phyloP scores from a whole-genome alignment of 2,888 invertebrate genomes.

The Hyles lineata region DNA sequence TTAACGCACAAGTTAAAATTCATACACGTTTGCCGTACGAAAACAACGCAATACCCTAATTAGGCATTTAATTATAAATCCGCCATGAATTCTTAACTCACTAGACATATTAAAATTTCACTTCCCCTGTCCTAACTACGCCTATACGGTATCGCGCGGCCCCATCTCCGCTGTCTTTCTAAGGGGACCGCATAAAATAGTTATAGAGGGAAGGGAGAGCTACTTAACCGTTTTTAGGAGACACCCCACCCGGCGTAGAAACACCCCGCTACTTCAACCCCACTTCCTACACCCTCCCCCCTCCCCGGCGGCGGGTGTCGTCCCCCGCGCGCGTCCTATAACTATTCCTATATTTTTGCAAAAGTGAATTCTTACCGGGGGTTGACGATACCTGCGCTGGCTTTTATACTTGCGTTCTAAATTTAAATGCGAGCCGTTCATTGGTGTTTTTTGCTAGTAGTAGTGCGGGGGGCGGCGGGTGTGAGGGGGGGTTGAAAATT shows the following conservation, averaged over 20 bases:
- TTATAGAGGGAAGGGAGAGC: constrained; percentile 82
- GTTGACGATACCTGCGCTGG: constrained; percentile 76
- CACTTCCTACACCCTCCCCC: constrained; percentile 75
- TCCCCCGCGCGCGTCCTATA: constrained; percentile 63
- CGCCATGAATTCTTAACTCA: constrained; percentile 81
- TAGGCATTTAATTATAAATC: constrained; percentile 83
- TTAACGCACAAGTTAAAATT: constrained; percentile 63
- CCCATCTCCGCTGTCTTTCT: constrained; percentile 83
- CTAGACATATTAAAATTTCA: constrained; percentile 83
- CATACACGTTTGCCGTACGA: constrained; percentile 60
- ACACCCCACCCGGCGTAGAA: constrained; percentile 79
- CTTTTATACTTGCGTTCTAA: constrained; percentile 69
- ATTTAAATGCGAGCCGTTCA: constrained; percentile 68
- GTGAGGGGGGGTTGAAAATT: constrained; percentile 59
- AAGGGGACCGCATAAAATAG: constrained; percentile 85
- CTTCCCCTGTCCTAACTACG: constrained; percentile 72
- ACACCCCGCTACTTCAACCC: constrained; percentile 76
- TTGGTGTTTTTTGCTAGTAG: constrained; percentile 75
- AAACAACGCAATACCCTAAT: constrained; percentile 76
- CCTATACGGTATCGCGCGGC: constrained; percentile 75
- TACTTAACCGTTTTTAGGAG: constrained; percentile 85
- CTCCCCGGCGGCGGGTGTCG: constrained; percentile 55
- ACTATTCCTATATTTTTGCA: constrained; percentile 83
- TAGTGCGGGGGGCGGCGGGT: constrained; percentile 53
- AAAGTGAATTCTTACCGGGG: constrained; percentile 80